Evolutionary conservation across 2,888 invertebrate genomes (phyloP).

Genomic region (Augochlorella aurata): DNA sequence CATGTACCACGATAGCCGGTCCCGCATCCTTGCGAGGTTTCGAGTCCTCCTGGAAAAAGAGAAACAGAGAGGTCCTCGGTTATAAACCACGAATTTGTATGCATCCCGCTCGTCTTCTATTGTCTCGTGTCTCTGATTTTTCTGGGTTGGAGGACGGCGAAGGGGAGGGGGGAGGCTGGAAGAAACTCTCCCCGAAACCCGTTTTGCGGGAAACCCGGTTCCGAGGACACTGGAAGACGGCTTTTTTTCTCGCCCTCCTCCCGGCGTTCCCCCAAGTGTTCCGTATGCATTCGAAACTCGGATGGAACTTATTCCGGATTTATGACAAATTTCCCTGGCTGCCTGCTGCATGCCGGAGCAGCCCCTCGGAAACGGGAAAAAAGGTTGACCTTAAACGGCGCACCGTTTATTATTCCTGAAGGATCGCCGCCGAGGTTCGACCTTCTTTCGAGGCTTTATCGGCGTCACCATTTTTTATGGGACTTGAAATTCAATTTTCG

Average conservation of each 20-base stretch:
- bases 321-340: slow-evolving; percentile 39
- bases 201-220: slow-evolving; percentile 16
- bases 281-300: slow-evolving; percentile 38
- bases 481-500: slow-evolving; percentile 5
- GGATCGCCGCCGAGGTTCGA: slow-evolving; percentile 9
- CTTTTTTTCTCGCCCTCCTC: background rate
- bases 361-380: background rate
- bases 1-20: slow-evolving; percentile 82
- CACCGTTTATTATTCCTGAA: slow-evolving; percentile 5
- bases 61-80: slow-evolving; percentile 30
- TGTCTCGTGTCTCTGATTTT: slow-evolving; percentile 25
- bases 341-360: slow-evolving; percentile 13
- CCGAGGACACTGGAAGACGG: background rate
- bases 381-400: slow-evolving; percentile 11
- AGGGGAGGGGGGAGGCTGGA: background rate
- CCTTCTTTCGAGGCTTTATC: slow-evolving; percentile 16
- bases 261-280: slow-evolving; percentile 11
- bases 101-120: slow-evolving; percentile 24
- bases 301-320: slow-evolving; percentile 34
- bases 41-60: slow-evolving; percentile 70
- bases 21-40: slow-evolving; percentile 79
- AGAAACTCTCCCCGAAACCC: slow-evolving; percentile 3
- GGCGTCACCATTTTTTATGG: slow-evolving; percentile 12
- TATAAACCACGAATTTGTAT: slow-evolving; percentile 43
- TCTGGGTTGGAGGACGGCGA: background rate